Evolutionary conservation across 2,113 vertebrate species (phyloP), one percentile per base, ranked within the genome.

Genomic region (Hipposideros armiger): DNA sequence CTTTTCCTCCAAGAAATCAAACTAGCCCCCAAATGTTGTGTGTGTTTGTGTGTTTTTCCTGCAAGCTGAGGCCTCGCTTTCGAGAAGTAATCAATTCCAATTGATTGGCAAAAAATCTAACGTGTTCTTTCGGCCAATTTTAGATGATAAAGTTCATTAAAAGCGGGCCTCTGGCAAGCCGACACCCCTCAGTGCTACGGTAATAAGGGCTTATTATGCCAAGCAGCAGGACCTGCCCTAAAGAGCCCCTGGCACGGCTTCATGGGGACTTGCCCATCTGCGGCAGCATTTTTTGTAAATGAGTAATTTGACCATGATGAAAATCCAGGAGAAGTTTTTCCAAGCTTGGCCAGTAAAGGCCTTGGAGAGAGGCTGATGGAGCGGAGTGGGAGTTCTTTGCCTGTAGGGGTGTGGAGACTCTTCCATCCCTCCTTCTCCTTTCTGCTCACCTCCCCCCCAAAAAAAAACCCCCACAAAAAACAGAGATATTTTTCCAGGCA

Each of bases 121-220:
- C 96, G 47, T 54, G n/a, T 91, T 96, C 91, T 97, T 82, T 97
- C 73, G 85, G 96, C 97, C 97, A 97, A 26, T 94, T 94, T 91
- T 96, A 97, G 95, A 95, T 66, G 66, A 81, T 96, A 97, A 97
- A 89, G 72, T 97, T 98, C 98, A 97, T 98, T 98, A 97, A 98
- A 98, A 97, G 91, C 20, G 1, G 2, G 11, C 87, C 96, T 94
- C 85, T 95, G 95, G 97, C 92, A 98, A 97, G 90, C 85, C 36
- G 45, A 90, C 83, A 78, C 92, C 95, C 92, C 85, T 96, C 52
- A 32, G 54, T 93, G 76, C 2, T 0, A 64, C 52, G 47, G 95
- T 98, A 97, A 95, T 96, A 90, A 95, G 94, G 94, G 92, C 70
- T 97, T 97, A 64, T 66, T 95, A 97, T 97, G 95, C 97, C 97